Evolutionary conservation across 30 jellyfish, hydroid and myxozoan genomes (phyloP).

Genomic region (Pseudorhiza aurosa): DNA sequence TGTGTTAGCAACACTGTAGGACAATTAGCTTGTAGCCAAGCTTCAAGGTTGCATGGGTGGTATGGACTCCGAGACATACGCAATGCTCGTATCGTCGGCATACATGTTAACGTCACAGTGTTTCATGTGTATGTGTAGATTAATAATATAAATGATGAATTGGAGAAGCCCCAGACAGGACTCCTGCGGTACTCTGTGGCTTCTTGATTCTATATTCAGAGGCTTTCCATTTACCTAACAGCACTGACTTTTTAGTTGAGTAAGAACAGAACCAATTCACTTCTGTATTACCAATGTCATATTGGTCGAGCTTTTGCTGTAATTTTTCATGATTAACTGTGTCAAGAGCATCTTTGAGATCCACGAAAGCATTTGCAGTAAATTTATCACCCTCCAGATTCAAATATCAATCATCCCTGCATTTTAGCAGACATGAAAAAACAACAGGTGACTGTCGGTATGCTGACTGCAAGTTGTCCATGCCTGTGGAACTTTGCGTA

Average conservation of each 20-base stretch:
- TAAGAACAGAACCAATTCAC: conserved; percentile 7
- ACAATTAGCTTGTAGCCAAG: conserved; percentile 25
- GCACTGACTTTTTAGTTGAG: background rate
- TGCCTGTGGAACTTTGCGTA: no score
- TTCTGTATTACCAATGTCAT: background rate
- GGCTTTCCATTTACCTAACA: background rate
- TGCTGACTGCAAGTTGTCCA: conserved; percentile 16
- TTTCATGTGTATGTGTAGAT: background rate
- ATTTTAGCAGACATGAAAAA: background rate
- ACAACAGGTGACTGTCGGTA: background rate
- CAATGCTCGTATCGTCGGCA: background rate
- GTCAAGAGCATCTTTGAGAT: conserved; percentile 8
- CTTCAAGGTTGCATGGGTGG: background rate
- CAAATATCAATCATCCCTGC: background rate
- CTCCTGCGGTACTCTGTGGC: background rate
- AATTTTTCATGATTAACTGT: background rate
- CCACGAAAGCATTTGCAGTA: conserved; percentile 17
- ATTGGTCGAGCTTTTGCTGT: background rate
- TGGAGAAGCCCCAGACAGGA: background rate
- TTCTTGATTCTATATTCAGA: background rate
- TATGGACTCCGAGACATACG: background rate
- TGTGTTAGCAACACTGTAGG: conserved; percentile 1
- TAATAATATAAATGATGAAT: no score
- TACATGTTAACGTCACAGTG: conserved; percentile 6
- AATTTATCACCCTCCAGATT: conserved; percentile 11